These are phyloP conservation scores for Masticophis lateralis DNA, from an alignment of 2,797 vertebrate genomes.

Conservation along the genomic window DNA sequence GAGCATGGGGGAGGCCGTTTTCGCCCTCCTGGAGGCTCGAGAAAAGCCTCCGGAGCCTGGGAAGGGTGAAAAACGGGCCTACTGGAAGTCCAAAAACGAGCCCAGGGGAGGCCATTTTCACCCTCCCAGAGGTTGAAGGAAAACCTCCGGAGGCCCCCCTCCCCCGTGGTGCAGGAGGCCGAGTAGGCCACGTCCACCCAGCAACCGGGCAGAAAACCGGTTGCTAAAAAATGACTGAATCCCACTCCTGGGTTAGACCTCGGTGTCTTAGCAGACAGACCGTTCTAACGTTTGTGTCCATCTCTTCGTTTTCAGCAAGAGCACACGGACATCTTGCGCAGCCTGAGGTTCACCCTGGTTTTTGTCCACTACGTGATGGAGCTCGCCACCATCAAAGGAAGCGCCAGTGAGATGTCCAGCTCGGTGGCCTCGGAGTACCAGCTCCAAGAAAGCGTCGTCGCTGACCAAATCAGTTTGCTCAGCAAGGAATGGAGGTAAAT, in stretches of 20 bases:
- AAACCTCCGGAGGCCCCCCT: too few relatives aligned
- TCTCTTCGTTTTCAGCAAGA: slow-evolving; percentile 74
- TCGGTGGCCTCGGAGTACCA: slow-evolving; percentile 79
- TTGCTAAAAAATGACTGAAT: too few relatives aligned
- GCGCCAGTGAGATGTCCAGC: slow-evolving; percentile 64
- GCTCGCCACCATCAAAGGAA: slow-evolving; percentile 83
- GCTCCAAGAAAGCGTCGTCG: slow-evolving; percentile 90
- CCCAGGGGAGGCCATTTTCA: too few relatives aligned
- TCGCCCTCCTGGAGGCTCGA: too few relatives aligned
- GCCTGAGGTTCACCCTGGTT: slow-evolving; percentile 86
- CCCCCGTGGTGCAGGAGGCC: too few relatives aligned
- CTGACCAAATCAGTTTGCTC: slow-evolving; percentile 95
- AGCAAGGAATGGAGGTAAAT: slow-evolving; percentile 92
- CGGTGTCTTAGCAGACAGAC: background rate
- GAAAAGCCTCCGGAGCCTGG: too few relatives aligned
- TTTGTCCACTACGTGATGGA: slow-evolving; percentile 92
- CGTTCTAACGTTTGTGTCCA: background rate
- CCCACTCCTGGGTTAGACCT: background rate
- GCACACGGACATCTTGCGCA: slow-evolving; percentile 86
- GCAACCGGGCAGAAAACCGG: too few relatives aligned
- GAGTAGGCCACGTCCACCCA: too few relatives aligned
- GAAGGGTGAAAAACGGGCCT: too few relatives aligned
- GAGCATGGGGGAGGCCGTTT: too few relatives aligned
- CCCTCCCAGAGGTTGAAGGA: too few relatives aligned
- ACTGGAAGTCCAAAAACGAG: too few relatives aligned